These are phyloP conservation scores for Tetragonula carbonaria DNA, from an alignment of 2,888 invertebrate species.

Conservation along the genomic window DNA sequence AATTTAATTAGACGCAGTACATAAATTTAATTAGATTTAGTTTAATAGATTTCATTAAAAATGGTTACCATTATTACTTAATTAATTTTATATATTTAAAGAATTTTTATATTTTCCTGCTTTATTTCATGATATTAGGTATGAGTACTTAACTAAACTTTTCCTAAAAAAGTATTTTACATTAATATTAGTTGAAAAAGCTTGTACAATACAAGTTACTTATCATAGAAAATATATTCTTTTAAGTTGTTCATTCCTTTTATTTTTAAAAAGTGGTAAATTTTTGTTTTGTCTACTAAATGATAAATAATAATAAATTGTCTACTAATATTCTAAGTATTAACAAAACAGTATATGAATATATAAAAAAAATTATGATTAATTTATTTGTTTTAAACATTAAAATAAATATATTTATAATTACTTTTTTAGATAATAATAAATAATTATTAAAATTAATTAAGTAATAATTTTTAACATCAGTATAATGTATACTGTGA, in stretches of 20 bases:
- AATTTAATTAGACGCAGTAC: neutral
- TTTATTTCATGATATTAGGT: constrained; percentile 15
- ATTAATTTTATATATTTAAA: constrained; percentile 17
- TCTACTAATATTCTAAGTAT: neutral
- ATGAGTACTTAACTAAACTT: no score
- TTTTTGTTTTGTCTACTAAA: constrained; percentile 12
- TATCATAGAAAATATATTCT: neutral
- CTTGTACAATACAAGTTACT: constrained; percentile 51
- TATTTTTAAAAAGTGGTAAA: neutral
- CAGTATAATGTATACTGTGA: neutral
- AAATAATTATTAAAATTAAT: neutral
- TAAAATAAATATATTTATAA: constrained; percentile 6
- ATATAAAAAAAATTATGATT: neutral
- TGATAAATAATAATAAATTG: no score
- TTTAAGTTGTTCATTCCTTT: constrained; percentile 4
- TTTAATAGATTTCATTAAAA: neutral
- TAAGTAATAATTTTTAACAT: neutral
- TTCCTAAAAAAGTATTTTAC: neutral
- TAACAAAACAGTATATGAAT: neutral
- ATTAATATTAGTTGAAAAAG: constrained; percentile 23
- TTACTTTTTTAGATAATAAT: neutral
- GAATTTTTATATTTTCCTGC: neutral
- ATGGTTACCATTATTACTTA: neutral
- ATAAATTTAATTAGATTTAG: neutral
- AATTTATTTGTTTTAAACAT: neutral